Conservation (phyloP, 2,113 vertebrate species). For the Ginglymostoma cirratum region DNA sequence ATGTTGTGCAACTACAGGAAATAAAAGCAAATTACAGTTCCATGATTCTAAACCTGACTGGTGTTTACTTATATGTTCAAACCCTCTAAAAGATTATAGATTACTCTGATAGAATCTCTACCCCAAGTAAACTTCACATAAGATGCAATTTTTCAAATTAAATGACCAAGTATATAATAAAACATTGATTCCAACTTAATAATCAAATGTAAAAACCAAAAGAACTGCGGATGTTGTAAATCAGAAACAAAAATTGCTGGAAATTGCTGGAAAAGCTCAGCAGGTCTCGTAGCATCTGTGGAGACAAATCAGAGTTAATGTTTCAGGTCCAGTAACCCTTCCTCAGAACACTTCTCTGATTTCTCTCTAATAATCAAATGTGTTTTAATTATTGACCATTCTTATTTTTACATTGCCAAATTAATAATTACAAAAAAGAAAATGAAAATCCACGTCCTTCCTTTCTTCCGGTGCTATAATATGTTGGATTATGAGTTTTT, state of each 20-base stretch:
- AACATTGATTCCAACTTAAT: neutral
- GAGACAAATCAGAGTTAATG: no score
- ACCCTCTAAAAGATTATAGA: neutral
- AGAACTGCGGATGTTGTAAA: no score
- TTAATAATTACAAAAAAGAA: neutral
- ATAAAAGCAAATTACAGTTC: constrained; percentile 11
- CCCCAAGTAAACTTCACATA: neutral
- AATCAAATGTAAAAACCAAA: neutral
- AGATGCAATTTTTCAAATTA: neutral
- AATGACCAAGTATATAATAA: neutral
- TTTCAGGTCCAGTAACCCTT: no score
- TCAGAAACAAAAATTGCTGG: no score
- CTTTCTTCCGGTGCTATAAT: neutral
- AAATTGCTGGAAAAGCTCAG: no score
- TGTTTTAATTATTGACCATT: neutral
- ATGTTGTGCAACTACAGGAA: neutral
- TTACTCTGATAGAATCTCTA: neutral
- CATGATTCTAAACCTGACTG: neutral
- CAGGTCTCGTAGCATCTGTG: no score
- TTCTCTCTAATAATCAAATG: no score
- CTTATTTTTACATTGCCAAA: neutral
- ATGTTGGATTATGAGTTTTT: neutral
- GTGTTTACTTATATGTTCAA: neutral
- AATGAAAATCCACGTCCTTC: neutral
- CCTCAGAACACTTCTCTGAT: no score